These are phyloP conservation scores for Sebastes itinus DNA, from an alignment of 2,797 vertebrate genomes.

Conservation along the genomic window DNA sequence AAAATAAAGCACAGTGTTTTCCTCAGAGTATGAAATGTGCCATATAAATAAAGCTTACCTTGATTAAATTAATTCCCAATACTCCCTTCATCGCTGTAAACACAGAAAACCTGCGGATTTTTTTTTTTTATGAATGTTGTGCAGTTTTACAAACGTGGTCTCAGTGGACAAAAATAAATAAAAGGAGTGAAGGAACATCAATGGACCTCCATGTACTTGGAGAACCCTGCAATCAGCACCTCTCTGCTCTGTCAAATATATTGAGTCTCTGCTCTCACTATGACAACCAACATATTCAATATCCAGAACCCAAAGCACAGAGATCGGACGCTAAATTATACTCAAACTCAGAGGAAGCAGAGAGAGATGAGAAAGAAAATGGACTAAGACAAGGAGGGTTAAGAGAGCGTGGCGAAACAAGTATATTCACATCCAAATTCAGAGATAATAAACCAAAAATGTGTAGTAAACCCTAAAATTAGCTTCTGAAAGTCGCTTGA, in stretches of 20 bases:
- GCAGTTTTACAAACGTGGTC: neutral
- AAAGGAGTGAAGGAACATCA: neutral
- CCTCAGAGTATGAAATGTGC: neutral
- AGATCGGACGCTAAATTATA: neutral
- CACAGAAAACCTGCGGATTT: neutral
- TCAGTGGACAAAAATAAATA: neutral
- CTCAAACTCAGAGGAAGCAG: neutral
- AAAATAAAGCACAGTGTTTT: neutral
- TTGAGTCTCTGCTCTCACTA: slow-evolving; percentile 21
- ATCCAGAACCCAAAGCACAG: neutral
- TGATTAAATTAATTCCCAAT: neutral
- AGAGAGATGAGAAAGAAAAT: neutral
- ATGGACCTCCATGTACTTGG: neutral
- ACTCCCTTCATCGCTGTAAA: neutral
- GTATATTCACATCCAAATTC: neutral
- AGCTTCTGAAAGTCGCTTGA: neutral
- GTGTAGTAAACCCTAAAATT: neutral
- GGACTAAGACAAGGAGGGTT: neutral
- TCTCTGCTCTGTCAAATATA: slow-evolving; percentile 24
- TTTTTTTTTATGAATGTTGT: neutral
- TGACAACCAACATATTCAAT: slow-evolving; percentile 12
- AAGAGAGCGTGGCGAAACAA: neutral
- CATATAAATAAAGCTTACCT: neutral
- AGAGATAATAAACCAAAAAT: neutral
- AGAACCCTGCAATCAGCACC: slow-evolving; percentile 1